Base-by-base conservation (phyloP, 2,888 invertebrate species). In the Leistus spinibarbis region DNA sequence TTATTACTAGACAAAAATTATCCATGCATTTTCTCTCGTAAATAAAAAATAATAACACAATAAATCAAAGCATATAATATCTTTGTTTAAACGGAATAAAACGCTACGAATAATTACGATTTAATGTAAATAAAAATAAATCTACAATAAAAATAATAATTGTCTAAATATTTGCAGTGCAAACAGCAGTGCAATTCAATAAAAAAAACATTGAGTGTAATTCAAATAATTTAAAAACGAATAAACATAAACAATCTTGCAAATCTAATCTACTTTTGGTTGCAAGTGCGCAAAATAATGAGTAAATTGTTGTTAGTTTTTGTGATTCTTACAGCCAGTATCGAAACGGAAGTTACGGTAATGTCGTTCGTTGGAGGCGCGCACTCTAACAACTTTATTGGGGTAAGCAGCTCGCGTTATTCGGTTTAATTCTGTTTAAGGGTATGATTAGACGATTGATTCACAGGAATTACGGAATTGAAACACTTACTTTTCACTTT, bases 401-500 rank as follows among this genome's bases (percentile, higher is more conserved):
- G 68, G 78, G 77, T 66, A 78, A 67, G 76, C 80, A 79, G 79
- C 80, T 79, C 78, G 79, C 53, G 70, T 74, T 77, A 68, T 76
- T 57, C 72, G 22, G 72, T 57, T 24, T 5, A 60, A 19, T 17
- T 57, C 69, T 69, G 69, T 54, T 68, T 54, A 19, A n/a, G 22
- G 7, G 66, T 76, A 62, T 63, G 40, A 76, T 71, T 23, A 64
- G 57, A 27, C 69, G 66, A 64, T 54, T 40, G 23, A 22, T 53
- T 76, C 16, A 54, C 64, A 74, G 57, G 54, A 7, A 77, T 40
- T 40, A 40, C 40, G 40, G 13, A 40, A 40, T 10, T 1, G n/a
- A 70, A 27, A 73, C 78, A 91, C 96, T 94, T 89, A 97, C 97
- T 97, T 91, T 96, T 97, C 24, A 97, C 96, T 87, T 93, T 93